Base-by-base conservation (phyloP, 30 jellyfish, hydroid and myxozoan genomes). In the Hydractinia symbiolongicarpus region DNA sequence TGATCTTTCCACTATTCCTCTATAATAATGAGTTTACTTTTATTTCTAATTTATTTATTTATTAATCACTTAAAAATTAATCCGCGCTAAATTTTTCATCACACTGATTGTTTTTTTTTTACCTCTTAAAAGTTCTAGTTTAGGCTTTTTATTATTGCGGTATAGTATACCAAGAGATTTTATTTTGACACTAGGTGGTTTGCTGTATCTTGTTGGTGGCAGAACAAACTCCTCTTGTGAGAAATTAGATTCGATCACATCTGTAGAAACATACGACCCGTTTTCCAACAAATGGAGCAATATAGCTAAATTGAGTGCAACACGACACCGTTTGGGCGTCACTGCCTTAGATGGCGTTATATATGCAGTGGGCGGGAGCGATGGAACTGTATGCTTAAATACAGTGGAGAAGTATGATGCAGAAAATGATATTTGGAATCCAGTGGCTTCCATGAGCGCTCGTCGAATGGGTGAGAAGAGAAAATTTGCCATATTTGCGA, bases 311-410 rank as follows among this genome's bases (percentile, higher is more conserved):
- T 69, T 94, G 76, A 94, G 89, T 8, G 88, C 85, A 71, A 93
- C 99, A 55, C 95, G 99, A 11, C 95, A 94, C 76, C 90, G 99
- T 9, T 83, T 94, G 13, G 99, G 99, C 57, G 90, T 94, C 66
- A 95, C 97, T 10, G 95, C 87, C 15, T 79, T 88, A 6, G 96
- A 82, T 79, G 95, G 89, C 49, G 92, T 76, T 49, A 90, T 94
- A 20, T 94, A 73, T 78, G 99, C 96, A 5, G 89, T 94, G 7
- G 99, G 99, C 7, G 99, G 99, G 54, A 94, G 97, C 54, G 99
- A 94, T 72, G 99, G 99, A 4, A 81, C 88, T 87, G 54, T 81
- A 13, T 96, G 88, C 68, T 72, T 94, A 72, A 84, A 88, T 73
- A 55, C 95, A 14, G 99, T 95, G 10, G 99, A 94, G 76, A 83